These are phyloP conservation scores for Agrochola lota DNA, from an alignment of 2,888 invertebrate species.

Conservation along the genomic window DNA sequence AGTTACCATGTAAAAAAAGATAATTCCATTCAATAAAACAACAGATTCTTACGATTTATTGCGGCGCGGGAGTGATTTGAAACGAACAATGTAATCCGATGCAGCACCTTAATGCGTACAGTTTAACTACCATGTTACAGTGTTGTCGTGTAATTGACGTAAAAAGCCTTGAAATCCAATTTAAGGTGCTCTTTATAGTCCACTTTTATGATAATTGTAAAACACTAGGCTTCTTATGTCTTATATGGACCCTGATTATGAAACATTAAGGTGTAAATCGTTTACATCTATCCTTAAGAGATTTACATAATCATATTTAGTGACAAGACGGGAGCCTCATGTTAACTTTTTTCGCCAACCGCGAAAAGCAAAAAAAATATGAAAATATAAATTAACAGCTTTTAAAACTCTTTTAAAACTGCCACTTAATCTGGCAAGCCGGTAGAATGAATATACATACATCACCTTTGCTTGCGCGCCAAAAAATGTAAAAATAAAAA, in stretches of 20 bases:
- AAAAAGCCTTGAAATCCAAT: conserved; percentile 48
- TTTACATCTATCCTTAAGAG: background rate
- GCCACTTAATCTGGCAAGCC: conserved; percentile 53
- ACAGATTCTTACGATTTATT: conserved; percentile 71
- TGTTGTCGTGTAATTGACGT: conserved; percentile 51
- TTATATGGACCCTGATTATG: conserved; percentile 27
- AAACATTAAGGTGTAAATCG: conserved; percentile 12
- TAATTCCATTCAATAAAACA: conserved; percentile 70
- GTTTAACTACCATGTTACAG: conserved; percentile 57
- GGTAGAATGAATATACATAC: conserved; percentile 48
- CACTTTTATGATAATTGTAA: conserved; percentile 40
- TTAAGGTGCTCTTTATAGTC: conserved; percentile 9
- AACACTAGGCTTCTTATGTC: conserved; percentile 4
- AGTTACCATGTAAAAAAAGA: conserved; percentile 60
- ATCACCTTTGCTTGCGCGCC: conserved; percentile 59
- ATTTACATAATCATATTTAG: background rate
- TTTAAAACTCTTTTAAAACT: conserved; percentile 26
- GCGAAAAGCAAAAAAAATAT: background rate
- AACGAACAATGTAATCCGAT: conserved; percentile 61
- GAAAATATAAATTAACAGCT: conserved; percentile 15
- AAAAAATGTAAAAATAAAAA: conserved; percentile 64
- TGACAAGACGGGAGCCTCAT: background rate
- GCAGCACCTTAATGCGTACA: conserved; percentile 58
- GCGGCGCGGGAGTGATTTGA: conserved; percentile 47
- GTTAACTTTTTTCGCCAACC: background rate